Evolutionary conservation across 2,888 invertebrate species (phyloP), one percentile per base, ranked within the genome.

Genomic region (Ochlodes sylvanus): DNA sequence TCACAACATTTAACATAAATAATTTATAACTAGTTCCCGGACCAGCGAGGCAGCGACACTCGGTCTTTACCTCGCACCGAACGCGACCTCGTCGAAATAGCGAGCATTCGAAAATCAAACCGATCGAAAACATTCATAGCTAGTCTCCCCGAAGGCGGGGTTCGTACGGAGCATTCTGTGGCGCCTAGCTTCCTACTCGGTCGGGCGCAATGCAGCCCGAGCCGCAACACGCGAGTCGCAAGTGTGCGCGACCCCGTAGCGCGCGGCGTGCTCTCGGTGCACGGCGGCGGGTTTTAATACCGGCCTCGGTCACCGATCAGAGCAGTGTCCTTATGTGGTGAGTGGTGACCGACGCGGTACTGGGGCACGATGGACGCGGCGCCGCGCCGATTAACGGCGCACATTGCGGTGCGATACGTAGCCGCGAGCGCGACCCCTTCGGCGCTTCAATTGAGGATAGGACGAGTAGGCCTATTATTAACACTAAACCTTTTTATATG

Each of bases 1-100:
- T 73, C 70, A 86, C 84, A 80, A 84, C 79, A 79, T 81, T 81
- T 76, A 87, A 86, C 81, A 84, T 79, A 83, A 84, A 83, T 75
- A 83, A 82, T 84, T 85, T 87, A 86, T 79, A 74, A 73, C 84
- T 87, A 87, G 66, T 65, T 73, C 70, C 70, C 73, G 72, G 70
- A 70, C 70, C 67, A 69, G 70, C 77, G 78, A 78, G 77, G 76
- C 76, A 38, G 72, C 72, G 50, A 57, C 17, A 4, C 60, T 61
- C 21, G 66, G 14, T 68, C 68, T 58, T 73, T 71, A 69, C 73
- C 69, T 72, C 77, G 71, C 74, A 66, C 62, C 71, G 70, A 75
- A 74, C 73, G 68, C 72, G 21, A 41, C 21, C 44, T 12, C 69
- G 63, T 72, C 74, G 56, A 71, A 64, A 72, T 73, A 76, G 74